Base-by-base conservation (phyloP, 2,113 vertebrate species). In the Pseudorasbora parva region DNA sequence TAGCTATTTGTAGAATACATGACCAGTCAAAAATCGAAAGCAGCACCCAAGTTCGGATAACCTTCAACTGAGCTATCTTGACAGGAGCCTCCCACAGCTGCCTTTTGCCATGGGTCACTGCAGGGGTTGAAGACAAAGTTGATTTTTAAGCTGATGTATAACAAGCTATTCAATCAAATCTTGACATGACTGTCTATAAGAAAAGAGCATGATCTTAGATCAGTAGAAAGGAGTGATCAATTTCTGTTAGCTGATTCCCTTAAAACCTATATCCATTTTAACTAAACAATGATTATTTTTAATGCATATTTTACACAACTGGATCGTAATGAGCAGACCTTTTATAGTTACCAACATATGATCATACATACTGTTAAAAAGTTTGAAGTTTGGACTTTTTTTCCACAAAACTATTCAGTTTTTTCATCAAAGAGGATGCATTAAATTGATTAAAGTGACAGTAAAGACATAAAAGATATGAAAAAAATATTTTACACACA, bases 1-100 rank as follows among this genome's bases (percentile, higher is more conserved):
- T 64, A 15, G 60, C 30, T 5, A 68, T 37, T 21, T 37, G 64
- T 37, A 33, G 37, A 66, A 68, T 33, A 66, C 15, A 68, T 68
- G 30, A 68, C 17, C 30, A 68, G 15, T 19, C 30, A 33, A 37
- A 68, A 37, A 21, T 19, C 57, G 33, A 33, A 37, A 57, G 74
- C 56, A 64, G 43, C 56, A 54, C 47, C 60, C 62, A 71, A 69
- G 27, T 33, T 62, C 45, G 37, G 78, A 81, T 75, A 74, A 81
- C 54, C 47, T 74, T 54, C 68, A 81, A 76, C 56, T 64, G 37
- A 81, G 60, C 60, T 8, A 17, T 51, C 59, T 71, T 85, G 19
- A 85, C 47, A 85, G 15, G 45, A 64, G 25, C 25, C 41, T 37
- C 41, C 54, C 1, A 59, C 25, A 17, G 19, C 45, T 51, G 30